phyloP scores from a whole-genome alignment of 2,888 invertebrate genomes.

The Acanthosepion esculentum region DNA sequence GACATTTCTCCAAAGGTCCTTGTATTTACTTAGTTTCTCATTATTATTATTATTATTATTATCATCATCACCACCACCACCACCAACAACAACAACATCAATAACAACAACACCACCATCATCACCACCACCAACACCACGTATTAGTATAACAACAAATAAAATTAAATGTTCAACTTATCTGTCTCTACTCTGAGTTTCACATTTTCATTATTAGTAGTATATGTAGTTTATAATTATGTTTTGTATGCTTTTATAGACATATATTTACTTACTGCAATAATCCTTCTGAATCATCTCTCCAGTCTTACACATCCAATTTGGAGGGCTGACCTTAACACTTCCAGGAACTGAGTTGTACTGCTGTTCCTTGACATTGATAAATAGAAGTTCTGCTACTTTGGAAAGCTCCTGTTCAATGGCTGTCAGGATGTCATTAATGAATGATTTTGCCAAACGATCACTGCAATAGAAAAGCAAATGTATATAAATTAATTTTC shows the following conservation, averaged over 20 bases:
- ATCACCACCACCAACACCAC: too few relatives aligned
- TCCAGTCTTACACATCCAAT: slow-evolving; percentile 61
- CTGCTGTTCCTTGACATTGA: slow-evolving; percentile 56
- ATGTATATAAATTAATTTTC: too few relatives aligned
- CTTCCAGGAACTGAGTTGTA: slow-evolving; percentile 59
- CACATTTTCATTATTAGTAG: too few relatives aligned
- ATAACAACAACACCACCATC: too few relatives aligned
- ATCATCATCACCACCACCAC: too few relatives aligned
- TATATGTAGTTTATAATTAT: neutral
- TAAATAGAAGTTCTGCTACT: slow-evolving; percentile 54
- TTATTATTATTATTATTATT: too few relatives aligned
- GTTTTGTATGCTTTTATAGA: neutral
- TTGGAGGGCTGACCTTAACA: slow-evolving; percentile 55
- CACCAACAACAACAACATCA: too few relatives aligned
- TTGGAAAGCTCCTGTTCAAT: slow-evolving; percentile 61
- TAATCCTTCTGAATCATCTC: slow-evolving; percentile 60
- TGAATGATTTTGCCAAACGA: slow-evolving; percentile 25
- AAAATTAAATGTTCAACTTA: too few relatives aligned
- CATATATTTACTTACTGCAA: slow-evolving; percentile 60
- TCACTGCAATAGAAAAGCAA: slow-evolving; percentile 35
- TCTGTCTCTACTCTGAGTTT: too few relatives aligned
- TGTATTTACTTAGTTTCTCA: too few relatives aligned
- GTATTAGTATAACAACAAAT: too few relatives aligned
- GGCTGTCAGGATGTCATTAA: slow-evolving; percentile 55
- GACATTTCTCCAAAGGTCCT: too few relatives aligned